Base-by-base conservation (phyloP, 2,797 vertebrate genomes). In the Neomorphus geoffroyi region DNA sequence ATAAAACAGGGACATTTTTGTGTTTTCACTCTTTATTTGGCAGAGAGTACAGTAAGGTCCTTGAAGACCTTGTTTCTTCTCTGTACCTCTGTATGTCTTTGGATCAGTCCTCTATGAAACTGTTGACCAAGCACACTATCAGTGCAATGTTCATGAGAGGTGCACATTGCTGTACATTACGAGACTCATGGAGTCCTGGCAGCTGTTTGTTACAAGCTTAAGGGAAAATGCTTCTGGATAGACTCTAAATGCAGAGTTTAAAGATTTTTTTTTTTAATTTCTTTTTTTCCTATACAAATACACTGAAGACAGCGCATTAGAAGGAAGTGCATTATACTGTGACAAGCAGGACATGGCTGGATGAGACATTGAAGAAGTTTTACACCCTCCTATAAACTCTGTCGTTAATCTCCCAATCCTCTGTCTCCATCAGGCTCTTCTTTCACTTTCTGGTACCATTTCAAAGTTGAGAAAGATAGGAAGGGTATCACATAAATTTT, bases 131-230 rank as follows among this genome's bases (percentile, higher is more conserved):
- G 64, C 26, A 78, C 41, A 80, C 50, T 46, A 84, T 51, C 54
- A 90, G 46, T 71, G 23, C 11, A 43, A 9, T 5, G 24, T 39
- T 78, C 64, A 39, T 33, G 30, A 88, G 39, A 13, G 88, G 12
- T 28, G 39, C 4, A 78, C 81, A 37, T 27, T 13, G 24, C 27
- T 92, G 39, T 37, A 86, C 4, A 0, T 70, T 83, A 79, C 80
- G 46, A 50, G 71, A 65, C 27, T 84, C 65, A 65, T 30, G 77
- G 41, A 94, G 48, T 93, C 88, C 86, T 69, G 65, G 62, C 53
- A 97, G 72, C 71, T 97, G 73, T 78, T 88, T 88, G 9, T 67
- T 79, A 65, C 13, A 85, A 92, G 70, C n/a, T 90, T 80, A 80
- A 70, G 66, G 71, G 45, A 86, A 94, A 94, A 86, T 81, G 90